Conservation (phyloP, 2,797 vertebrate genomes). For the Limnodromus scolopaceus region DNA sequence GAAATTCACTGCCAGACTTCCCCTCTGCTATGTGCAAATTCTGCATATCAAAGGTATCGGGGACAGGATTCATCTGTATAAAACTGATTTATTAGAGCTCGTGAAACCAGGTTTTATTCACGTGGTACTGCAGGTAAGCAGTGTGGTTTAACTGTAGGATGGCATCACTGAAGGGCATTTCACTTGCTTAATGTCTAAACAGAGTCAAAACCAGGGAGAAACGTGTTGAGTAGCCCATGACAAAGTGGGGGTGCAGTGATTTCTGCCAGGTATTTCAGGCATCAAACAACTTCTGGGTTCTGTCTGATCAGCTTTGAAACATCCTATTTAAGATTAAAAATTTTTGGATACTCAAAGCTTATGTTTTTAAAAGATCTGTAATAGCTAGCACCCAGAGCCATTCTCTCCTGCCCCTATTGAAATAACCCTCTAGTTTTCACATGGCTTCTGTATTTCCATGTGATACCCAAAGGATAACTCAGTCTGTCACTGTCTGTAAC, state of each 20-base stretch:
- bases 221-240: background rate
- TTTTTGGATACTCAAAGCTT: background rate
- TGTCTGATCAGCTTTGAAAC: background rate
- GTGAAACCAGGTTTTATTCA: background rate
- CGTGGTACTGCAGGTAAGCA: background rate
- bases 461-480: background rate
- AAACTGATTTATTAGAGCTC: background rate
- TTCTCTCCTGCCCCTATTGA: background rate
- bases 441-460: background rate
- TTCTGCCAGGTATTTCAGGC: background rate
- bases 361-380: background rate
- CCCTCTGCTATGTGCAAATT: background rate
- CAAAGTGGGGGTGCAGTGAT: background rate
- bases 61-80: background rate
- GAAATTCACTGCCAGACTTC: constrained; percentile 33
- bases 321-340: background rate
- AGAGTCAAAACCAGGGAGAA: background rate
- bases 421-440: background rate
- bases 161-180: background rate
- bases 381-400: background rate
- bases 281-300: background rate
- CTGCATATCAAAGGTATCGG: constrained; percentile 5
- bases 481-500: background rate
- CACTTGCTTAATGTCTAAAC: background rate
- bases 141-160: background rate